Conservation (phyloP, 2,113 vertebrate species). For the Nerophis ophidion region DNA sequence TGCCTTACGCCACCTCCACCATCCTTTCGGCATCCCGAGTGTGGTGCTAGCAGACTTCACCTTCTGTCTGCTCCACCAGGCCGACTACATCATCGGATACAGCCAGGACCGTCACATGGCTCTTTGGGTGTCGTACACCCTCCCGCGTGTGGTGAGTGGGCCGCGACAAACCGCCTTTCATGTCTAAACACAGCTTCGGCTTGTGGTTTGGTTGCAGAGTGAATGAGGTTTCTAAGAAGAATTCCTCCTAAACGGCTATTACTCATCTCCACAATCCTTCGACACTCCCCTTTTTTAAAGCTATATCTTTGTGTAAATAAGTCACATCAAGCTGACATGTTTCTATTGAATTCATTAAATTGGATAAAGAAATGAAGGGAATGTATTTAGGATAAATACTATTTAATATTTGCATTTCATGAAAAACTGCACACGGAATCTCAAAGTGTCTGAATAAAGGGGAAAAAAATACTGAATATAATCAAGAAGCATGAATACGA, state of each 20-base stretch:
- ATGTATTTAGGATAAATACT: too few relatives aligned
- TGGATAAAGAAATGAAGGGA: too few relatives aligned
- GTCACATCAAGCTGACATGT: constrained; percentile 27
- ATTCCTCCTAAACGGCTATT: constrained; percentile 19
- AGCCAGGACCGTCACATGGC: constrained; percentile 67
- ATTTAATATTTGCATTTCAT: too few relatives aligned
- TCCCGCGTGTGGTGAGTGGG: constrained; percentile 59
- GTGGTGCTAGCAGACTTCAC: constrained; percentile 51
- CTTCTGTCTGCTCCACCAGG: constrained; percentile 66
- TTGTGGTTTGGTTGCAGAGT: constrained; percentile 28
- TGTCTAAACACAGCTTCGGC: constrained; percentile 38
- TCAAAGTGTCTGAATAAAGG: too few relatives aligned
- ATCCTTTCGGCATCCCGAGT: constrained; percentile 64
- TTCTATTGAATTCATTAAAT: neutral
- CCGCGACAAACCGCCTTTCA: constrained; percentile 18
- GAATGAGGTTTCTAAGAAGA: constrained; percentile 21
- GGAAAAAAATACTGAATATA: too few relatives aligned
- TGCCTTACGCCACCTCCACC: constrained; percentile 48
- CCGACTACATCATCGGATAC: constrained; percentile 66
- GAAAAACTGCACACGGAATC: too few relatives aligned
- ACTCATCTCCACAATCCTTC: constrained; percentile 40
- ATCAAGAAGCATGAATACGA: too few relatives aligned
- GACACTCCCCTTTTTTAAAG: too few relatives aligned
- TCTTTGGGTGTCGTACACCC: constrained; percentile 72
- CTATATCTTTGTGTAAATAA: constrained; percentile 40